These are phyloP conservation scores for Vespertilio murinus DNA, from an alignment of 2,797 vertebrate genomes.

Conservation along the genomic window DNA sequence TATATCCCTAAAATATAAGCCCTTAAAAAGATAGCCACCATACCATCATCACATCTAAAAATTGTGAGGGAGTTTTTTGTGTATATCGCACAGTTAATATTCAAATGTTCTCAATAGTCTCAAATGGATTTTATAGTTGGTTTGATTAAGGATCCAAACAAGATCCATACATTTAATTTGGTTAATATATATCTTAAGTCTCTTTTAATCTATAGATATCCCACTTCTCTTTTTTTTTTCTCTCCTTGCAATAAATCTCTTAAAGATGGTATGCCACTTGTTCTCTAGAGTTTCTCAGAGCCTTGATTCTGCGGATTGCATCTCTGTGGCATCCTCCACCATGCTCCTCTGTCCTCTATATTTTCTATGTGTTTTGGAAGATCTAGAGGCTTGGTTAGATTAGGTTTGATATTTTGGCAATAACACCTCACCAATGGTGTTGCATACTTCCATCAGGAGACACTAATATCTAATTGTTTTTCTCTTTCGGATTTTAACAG, in stretches of 20 bases:
- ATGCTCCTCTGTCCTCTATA: background rate
- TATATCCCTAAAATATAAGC: background rate
- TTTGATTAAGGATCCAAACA: background rate
- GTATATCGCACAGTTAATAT: background rate
- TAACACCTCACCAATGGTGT: background rate
- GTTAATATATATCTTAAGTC: background rate
- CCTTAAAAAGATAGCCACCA: background rate
- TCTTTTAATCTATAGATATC: background rate
- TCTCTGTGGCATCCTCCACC: background rate
- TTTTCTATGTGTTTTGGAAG: background rate
- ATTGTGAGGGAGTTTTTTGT: background rate
- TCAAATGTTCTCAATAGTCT: background rate
- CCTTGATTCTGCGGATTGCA: background rate
- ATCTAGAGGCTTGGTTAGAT: background rate
- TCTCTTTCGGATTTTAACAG: constrained; percentile 44
- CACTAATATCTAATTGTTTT: background rate
- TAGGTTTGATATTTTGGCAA: background rate
- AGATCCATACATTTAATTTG: background rate
- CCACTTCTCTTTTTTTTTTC: background rate
- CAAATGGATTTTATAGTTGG: background rate
- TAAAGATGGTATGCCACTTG: background rate
- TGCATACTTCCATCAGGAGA: background rate
- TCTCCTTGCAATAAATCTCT: background rate
- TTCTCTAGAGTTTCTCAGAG: background rate
- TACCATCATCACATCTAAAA: background rate